phyloP scores from a whole-genome alignment of 2,888 invertebrate genomes.

The Sarcophaga caerulescens region DNA sequence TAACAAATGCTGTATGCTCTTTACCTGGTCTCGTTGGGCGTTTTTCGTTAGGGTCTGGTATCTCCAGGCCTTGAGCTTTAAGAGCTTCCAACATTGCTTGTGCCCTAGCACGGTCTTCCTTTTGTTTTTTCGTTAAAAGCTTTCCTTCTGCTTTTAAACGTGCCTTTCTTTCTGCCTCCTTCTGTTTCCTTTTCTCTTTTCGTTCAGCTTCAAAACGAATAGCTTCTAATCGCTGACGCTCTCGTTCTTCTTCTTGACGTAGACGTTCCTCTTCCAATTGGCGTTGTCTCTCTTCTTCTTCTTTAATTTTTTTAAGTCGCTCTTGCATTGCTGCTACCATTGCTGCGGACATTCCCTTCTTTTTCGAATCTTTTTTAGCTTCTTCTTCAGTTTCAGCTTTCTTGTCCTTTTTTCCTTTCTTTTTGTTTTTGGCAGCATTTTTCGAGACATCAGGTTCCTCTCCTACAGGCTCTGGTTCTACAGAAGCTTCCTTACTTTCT shows the following conservation, averaged over 20 bases:
- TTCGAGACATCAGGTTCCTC: slow-evolving; percentile 64
- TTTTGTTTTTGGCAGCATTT: slow-evolving; percentile 73
- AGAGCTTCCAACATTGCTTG: slow-evolving; percentile 93
- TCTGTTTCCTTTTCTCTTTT: slow-evolving; percentile 93
- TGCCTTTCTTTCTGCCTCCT: slow-evolving; percentile 95
- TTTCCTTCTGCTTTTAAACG: slow-evolving; percentile 98
- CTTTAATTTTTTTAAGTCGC: slow-evolving; percentile 91
- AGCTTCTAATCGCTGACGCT: slow-evolving; percentile 88
- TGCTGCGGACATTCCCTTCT: slow-evolving; percentile 90
- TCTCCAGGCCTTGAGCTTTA: slow-evolving; percentile 92
- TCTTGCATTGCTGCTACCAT: slow-evolving; percentile 96
- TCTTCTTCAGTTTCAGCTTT: slow-evolving; percentile 81
- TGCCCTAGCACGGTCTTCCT: slow-evolving; percentile 93
- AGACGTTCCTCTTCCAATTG: slow-evolving; percentile 91
- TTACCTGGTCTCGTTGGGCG: slow-evolving; percentile 83
- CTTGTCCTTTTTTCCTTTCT: slow-evolving; percentile 81
- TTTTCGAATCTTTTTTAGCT: slow-evolving; percentile 82
- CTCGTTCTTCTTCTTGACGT: slow-evolving; percentile 88
- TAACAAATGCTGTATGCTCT: not conserved
- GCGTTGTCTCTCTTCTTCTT: slow-evolving; percentile 90
- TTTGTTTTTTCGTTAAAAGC: slow-evolving; percentile 95
- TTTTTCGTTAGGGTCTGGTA: slow-evolving; percentile 87
- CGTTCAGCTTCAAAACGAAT: slow-evolving; percentile 91
- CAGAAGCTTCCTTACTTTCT: slow-evolving; percentile 62
- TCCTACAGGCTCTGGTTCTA: slow-evolving; percentile 75